Percentiles rank a stretch among this genome's conserved stretches.
Conservation (phyloP, 2,797 vertebrate genomes). For the Netta rufina region DNA sequence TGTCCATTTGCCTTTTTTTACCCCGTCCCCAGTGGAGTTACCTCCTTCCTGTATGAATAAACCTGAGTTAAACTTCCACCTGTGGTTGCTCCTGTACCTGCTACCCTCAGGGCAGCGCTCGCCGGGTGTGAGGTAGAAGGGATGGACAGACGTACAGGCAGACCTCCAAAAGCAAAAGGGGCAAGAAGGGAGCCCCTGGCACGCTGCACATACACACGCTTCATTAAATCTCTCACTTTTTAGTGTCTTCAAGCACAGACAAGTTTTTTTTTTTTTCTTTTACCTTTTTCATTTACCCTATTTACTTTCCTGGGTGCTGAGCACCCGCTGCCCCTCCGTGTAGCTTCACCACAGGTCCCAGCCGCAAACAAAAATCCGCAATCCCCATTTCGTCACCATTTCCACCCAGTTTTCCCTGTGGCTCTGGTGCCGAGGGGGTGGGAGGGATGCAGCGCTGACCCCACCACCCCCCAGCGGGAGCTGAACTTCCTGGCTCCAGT, state of each 20-base stretch:
- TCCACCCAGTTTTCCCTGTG: background rate
- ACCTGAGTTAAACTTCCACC: background rate
- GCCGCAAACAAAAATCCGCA: background rate
- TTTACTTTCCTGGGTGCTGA: fast-evolving
- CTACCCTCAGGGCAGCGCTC: fast-evolving
- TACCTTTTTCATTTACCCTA: no score
- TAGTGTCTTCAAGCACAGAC: background rate
- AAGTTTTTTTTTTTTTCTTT: no score
- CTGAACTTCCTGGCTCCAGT: background rate
- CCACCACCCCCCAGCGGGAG: background rate
- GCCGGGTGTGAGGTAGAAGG: background rate
- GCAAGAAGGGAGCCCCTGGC: background rate
- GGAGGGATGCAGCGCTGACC: background rate
- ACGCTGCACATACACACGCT: fast-evolving
- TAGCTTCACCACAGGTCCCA: background rate
- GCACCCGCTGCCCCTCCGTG: background rate
- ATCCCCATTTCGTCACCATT: background rate
- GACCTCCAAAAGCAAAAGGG: background rate
- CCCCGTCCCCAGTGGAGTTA: background rate
- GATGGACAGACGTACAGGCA: background rate
- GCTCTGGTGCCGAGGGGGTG: background rate
- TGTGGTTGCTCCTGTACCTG: background rate
- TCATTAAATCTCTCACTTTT: background rate
- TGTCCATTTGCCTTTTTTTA: background rate
- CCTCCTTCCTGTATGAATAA: slow-evolving; percentile 32